These are phyloP conservation scores for Thereva unica DNA, from an alignment of 2,888 invertebrate species.

Conservation along the genomic window DNA sequence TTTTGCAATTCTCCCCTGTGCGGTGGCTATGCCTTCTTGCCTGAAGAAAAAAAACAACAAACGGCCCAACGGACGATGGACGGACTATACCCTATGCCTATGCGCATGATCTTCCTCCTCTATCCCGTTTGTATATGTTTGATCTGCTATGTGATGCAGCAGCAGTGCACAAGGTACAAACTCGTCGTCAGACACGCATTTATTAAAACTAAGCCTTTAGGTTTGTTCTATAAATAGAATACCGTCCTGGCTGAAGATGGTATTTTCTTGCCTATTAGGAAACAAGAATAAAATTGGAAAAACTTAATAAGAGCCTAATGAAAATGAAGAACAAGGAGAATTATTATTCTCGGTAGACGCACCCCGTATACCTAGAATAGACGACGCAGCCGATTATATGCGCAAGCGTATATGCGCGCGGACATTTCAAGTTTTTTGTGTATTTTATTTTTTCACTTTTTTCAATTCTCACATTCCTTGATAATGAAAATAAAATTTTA, in stretches of 20 bases:
- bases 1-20: not conserved
- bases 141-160: no score
- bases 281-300: constrained; percentile 36
- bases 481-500: constrained; percentile 32
- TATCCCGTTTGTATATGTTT: no score
- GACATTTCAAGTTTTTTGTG: constrained; percentile 17
- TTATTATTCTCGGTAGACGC: constrained; percentile 32
- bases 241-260: constrained; percentile 13
- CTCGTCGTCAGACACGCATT: constrained; percentile 36
- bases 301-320: constrained; percentile 39
- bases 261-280: constrained; percentile 38
- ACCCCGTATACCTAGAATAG: constrained; percentile 7
- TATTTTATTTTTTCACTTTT: no score
- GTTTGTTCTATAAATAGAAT: constrained; percentile 39
- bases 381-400: not conserved
- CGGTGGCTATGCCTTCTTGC: no score
- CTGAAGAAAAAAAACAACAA: no score
- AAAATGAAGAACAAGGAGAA: constrained; percentile 35
- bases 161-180: constrained; percentile 7
- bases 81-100: no score
- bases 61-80: no score
- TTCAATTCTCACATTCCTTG: constrained; percentile 18
- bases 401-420: constrained; percentile 19
- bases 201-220: constrained; percentile 40
- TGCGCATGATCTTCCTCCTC: no score